Conservation (phyloP, 2,888 invertebrate genomes). For the Trisateles emortualis region DNA sequence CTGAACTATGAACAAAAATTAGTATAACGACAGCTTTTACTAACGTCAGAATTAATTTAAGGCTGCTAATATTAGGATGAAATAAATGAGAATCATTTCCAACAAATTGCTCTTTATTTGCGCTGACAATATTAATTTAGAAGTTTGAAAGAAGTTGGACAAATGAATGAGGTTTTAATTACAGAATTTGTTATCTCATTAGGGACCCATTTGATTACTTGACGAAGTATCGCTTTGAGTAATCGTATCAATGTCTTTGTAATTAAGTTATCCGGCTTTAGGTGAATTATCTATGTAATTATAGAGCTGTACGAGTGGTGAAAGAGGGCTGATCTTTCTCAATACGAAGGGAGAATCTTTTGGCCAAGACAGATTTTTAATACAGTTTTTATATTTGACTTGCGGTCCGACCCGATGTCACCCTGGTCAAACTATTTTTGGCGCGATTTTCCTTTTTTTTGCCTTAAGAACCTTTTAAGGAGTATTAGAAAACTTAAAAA, state of each 20-base stretch:
- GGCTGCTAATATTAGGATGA: background rate
- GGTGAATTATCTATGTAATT: too few relatives aligned
- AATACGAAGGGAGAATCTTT: too few relatives aligned
- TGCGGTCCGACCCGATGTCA: too few relatives aligned
- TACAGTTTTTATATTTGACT: too few relatives aligned
- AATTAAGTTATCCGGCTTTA: background rate
- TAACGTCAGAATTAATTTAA: background rate
- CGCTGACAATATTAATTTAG: background rate
- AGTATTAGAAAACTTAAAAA: too few relatives aligned
- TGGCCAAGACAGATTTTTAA: too few relatives aligned
- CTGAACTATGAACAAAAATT: too few relatives aligned
- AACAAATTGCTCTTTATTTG: background rate
- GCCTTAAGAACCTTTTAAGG: too few relatives aligned
- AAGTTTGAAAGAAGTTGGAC: background rate
- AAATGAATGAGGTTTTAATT: background rate
- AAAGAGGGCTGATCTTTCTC: background rate
- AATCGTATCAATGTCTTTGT: background rate
- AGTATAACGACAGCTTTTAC: background rate
- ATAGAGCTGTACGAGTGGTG: too few relatives aligned
- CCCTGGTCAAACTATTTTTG: too few relatives aligned
- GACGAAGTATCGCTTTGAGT: background rate
- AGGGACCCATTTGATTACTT: background rate
- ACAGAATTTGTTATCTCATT: background rate
- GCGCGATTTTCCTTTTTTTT: too few relatives aligned
- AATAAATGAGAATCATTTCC: background rate